Conservation (phyloP, 2,797 vertebrate genomes). For the Pantherophis alleghaniensis region DNA sequence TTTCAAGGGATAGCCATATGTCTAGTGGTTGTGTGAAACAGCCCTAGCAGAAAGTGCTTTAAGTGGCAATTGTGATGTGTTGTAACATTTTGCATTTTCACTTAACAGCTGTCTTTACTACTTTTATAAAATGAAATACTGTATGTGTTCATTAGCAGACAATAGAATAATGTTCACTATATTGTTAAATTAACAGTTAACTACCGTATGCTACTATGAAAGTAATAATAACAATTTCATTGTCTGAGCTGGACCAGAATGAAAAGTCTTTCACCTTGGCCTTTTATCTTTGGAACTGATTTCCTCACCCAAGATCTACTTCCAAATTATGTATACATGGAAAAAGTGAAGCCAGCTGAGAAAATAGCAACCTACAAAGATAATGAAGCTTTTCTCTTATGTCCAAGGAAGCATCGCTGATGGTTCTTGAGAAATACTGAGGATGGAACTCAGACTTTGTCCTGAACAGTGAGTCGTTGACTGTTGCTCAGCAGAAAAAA, state of each 20-base stretch:
- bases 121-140: not conserved
- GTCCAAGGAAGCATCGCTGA: not conserved
- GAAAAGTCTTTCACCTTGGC: not conserved
- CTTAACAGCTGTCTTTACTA: not conserved
- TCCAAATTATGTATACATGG: not conserved
- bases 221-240: not conserved
- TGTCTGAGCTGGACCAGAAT: not conserved
- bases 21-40: not conserved
- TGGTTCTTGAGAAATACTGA: not conserved
- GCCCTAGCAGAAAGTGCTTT: not conserved
- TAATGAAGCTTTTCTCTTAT: not conserved
- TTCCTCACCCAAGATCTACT: not conserved
- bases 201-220: not conserved
- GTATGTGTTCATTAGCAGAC: not conserved
- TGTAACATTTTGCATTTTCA: not conserved
- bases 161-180: not conserved
- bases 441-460: not conserved
- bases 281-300: not conserved
- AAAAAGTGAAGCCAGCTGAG: not conserved
- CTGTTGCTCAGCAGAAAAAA: not conserved
- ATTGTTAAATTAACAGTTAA: not conserved
- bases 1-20: not conserved
- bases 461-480: not conserved
- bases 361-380: not conserved
- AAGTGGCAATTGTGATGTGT: not conserved